Percentiles rank a stretch among this genome's conserved stretches.
phyloP scores from a whole-genome alignment of 2,113 vertebrate species.

The Grammomys surdaster region DNA sequence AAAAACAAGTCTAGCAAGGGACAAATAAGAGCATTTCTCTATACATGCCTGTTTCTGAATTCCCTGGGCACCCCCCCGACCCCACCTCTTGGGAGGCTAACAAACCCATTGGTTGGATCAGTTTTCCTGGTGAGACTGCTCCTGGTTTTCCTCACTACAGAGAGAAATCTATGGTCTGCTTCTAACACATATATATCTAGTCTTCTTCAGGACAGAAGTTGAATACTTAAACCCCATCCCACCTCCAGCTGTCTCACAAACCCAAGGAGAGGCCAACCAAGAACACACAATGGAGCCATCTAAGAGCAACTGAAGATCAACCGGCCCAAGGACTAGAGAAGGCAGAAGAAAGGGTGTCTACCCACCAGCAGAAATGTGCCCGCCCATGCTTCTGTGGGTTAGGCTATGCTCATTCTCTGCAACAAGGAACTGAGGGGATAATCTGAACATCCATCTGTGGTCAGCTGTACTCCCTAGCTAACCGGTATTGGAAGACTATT shows the following conservation, averaged over 20 bases:
- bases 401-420: neutral
- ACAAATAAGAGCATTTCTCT: conserved; percentile 11
- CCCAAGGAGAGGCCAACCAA: neutral
- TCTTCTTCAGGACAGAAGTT: neutral
- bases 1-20: conserved; percentile 7
- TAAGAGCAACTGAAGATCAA: neutral
- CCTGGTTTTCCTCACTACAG: neutral
- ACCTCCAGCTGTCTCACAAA: neutral
- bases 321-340: neutral
- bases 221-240: neutral
- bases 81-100: neutral
- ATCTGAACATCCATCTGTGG: neutral
- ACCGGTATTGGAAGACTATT: neutral
- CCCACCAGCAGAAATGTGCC: neutral
- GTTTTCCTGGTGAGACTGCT: neutral
- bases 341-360: neutral
- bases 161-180: neutral
- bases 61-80: neutral
- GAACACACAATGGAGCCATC: neutral
- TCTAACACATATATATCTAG: neutral
- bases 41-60: neutral
- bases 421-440: neutral
- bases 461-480: neutral
- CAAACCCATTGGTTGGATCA: neutral
- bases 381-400: neutral